Percentiles rank a stretch among this genome's conserved stretches.
Conservation (phyloP, 2,113 vertebrate species). For the Sorex fumeus region DNA sequence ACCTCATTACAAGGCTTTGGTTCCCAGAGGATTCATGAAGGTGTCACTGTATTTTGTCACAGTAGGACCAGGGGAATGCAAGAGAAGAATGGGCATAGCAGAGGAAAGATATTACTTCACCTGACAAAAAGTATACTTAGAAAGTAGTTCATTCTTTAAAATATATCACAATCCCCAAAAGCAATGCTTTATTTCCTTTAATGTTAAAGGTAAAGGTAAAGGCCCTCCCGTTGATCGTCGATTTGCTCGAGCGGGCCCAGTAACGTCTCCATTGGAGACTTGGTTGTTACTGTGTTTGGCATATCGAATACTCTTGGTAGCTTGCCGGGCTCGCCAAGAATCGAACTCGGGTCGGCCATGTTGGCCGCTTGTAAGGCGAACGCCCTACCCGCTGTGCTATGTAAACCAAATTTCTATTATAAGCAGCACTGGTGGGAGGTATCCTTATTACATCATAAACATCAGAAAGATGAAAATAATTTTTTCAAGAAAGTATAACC, state of each 20-base stretch:
- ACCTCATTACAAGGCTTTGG: background rate
- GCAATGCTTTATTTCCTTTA: conserved; percentile 18
- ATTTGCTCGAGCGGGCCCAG: too few species aligned
- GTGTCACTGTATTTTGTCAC: background rate
- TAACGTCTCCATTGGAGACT: too few species aligned
- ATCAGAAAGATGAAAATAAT: background rate
- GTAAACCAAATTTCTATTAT: conserved; percentile 5
- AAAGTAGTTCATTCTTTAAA: conserved; percentile 28
- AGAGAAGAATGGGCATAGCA: background rate
- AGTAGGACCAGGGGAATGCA: background rate
- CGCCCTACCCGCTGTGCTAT: too few species aligned
- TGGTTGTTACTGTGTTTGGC: too few species aligned
- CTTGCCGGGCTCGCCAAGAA: too few species aligned
- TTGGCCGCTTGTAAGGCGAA: too few species aligned
- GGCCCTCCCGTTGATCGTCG: too few species aligned
- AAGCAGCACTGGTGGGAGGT: conserved; percentile 5
- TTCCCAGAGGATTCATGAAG: conserved; percentile 5
- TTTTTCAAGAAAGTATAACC: background rate
- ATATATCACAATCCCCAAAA: conserved; percentile 1
- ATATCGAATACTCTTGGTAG: too few species aligned
- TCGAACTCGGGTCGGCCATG: too few species aligned
- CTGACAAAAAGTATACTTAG: background rate
- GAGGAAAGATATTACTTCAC: conserved; percentile 12
- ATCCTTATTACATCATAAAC: background rate
- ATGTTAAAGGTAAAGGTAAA: too few species aligned